These are phyloP conservation scores for Brassicogethes aeneus DNA, from an alignment of 2,888 invertebrate species.

Conservation along the genomic window DNA sequence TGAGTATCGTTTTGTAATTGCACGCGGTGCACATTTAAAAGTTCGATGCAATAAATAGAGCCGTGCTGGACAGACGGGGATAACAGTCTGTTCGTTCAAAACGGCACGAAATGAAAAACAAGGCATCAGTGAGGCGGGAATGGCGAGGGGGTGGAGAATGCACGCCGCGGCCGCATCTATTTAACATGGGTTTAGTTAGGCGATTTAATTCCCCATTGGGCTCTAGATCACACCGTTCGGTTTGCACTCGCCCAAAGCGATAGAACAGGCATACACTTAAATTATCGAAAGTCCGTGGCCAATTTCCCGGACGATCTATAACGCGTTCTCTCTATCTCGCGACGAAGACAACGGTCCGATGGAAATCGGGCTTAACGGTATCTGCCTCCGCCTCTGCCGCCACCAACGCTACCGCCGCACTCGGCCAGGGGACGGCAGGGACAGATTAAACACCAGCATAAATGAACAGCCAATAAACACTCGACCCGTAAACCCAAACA, in stretches of 20 bases:
- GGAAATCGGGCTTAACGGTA: constrained; percentile 22
- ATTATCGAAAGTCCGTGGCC: constrained; percentile 34
- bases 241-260: constrained; percentile 34
- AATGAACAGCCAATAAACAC: constrained; percentile 39
- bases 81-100: not conserved
- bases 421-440: constrained; percentile 18
- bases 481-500: constrained; percentile 21
- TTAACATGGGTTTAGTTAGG: constrained; percentile 28
- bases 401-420: constrained; percentile 19
- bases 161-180: constrained; percentile 21
- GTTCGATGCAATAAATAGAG: not conserved
- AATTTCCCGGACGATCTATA: constrained; percentile 25
- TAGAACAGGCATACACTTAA: constrained; percentile 38
- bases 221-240: constrained; percentile 33
- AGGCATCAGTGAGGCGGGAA: constrained; percentile 1
- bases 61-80: not conserved
- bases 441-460: constrained; percentile 38
- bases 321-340: constrained; percentile 21
- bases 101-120: not conserved
- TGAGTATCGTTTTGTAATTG: not conserved
- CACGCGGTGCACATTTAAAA: not conserved
- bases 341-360: constrained; percentile 20
- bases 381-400: constrained; percentile 23
- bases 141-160: constrained; percentile 14
- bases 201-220: constrained; percentile 35